Evolutionary conservation across 2,888 invertebrate genomes (phyloP).

Genomic region (Parapristionchus giblindavisi): DNA sequence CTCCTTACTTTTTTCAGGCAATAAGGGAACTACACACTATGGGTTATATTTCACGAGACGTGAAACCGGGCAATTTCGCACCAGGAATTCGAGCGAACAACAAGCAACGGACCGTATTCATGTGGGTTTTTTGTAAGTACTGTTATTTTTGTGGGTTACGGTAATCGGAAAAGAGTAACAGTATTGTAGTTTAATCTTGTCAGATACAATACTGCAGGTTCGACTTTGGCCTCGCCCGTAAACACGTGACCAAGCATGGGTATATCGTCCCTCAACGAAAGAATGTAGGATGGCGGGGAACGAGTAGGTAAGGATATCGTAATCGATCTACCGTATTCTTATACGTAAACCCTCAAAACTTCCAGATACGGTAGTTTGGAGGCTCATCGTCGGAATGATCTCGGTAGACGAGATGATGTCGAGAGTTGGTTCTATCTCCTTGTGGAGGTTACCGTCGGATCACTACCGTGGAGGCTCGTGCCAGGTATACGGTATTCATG

Average conservation of each 20-base stretch:
- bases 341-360: background rate
- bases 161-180: background rate
- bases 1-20: no score
- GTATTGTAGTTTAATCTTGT: background rate
- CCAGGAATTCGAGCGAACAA: constrained; percentile 53
- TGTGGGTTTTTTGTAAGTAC: no score
- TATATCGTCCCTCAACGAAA: constrained; percentile 50
- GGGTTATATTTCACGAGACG: constrained; percentile 57
- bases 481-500: constrained; percentile 42
- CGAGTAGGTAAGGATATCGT: constrained; percentile 48
- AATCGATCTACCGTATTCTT: background rate
- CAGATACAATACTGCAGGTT: constrained; percentile 34
- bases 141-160: no score
- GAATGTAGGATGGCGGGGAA: constrained; percentile 63
- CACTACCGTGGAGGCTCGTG: constrained; percentile 58
- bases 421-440: constrained; percentile 62
- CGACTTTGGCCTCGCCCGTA: constrained; percentile 57
- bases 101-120: constrained; percentile 48
- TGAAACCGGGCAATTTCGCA: constrained; percentile 65
- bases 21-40: constrained; percentile 58
- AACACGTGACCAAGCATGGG: constrained; percentile 51
- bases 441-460: constrained; percentile 55
- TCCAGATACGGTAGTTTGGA: constrained; percentile 40
- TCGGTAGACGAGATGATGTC: constrained; percentile 55
- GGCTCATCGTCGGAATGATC: constrained; percentile 47